Evolutionary conservation across 2,888 invertebrate species (phyloP).

Genomic region (Diloba caeruleocephala): DNA sequence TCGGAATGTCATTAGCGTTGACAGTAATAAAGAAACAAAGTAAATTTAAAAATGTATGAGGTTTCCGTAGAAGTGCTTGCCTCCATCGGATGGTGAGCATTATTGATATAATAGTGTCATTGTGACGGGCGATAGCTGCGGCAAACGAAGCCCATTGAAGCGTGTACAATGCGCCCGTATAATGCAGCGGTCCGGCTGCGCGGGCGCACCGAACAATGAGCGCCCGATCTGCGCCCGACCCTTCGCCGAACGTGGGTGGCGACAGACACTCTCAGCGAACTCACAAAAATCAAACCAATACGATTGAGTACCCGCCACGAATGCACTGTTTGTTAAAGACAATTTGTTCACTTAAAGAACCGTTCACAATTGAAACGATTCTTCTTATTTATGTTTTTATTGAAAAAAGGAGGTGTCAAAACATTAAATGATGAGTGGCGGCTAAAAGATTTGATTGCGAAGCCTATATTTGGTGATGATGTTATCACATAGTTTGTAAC

Average conservation of each 20-base stretch:
- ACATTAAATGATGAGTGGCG: conserved; percentile 56
- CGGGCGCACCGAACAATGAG: conserved; percentile 79
- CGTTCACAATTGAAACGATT: conserved; percentile 37
- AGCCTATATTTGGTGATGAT: conserved; percentile 67
- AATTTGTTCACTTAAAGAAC: conserved; percentile 36
- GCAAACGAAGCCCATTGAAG: conserved; percentile 86
- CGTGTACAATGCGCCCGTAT: conserved; percentile 87
- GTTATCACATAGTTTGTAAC: conserved; percentile 64
- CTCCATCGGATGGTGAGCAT: conserved; percentile 75
- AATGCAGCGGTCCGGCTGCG: conserved; percentile 78
- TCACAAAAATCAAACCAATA: conserved; percentile 78
- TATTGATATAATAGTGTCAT: conserved; percentile 87
- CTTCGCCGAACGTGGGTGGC: conserved; percentile 85
- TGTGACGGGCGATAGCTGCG: conserved; percentile 81
- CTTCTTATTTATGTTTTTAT: conserved; percentile 36
- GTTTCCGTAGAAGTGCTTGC: conserved; percentile 75
- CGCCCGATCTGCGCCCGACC: conserved; percentile 72
- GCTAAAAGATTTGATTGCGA: conserved; percentile 64
- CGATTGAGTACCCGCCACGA: conserved; percentile 60
- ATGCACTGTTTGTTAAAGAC: conserved; percentile 49
- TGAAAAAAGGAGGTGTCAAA: conserved; percentile 46
- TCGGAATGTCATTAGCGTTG: conserved; percentile 44
- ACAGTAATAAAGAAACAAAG: conserved; percentile 70
- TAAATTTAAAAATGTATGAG: conserved; percentile 76
- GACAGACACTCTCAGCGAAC: conserved; percentile 58